Base-by-base conservation (phyloP, 2,888 invertebrate genomes). In the Sinentomon sp. region DNA sequence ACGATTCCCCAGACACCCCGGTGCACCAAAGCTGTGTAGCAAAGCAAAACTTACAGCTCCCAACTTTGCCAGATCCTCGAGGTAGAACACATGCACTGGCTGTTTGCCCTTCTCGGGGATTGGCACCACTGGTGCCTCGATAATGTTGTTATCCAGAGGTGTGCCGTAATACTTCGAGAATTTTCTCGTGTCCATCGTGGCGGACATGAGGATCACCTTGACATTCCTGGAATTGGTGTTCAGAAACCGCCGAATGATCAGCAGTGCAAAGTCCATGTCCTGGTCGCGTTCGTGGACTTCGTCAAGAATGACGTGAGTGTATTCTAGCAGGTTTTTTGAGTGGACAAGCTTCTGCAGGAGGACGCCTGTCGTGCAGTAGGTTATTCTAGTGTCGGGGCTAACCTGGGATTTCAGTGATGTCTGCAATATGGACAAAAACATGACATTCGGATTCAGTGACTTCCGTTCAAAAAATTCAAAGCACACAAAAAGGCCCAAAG, bases 221-320 rank as follows among this genome's bases (percentile, higher is more conserved):
- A 68, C 66, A 36, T 59, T 53, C 1, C 57, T 53, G 0, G 70
- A 69, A 48, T 67, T 68, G 0, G 67, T 64, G 37, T 64, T 55
- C 18, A 82, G 54, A 28, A 85, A 60, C 44, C 72, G 75, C 39
- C 75, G 66, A 1, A 87, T 68, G 7, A 92, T 56, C 9, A 89
- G 58, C 16, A 92, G 52, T 2, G 80, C 55, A 49, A 92, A 83
- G 49, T 92, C 92, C 63, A 83, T 77, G 17, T 87, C 77, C 48
- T 78, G 71, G 43, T 77, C 76, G 23, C 92, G 61, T 53, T 92
- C 92, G 46, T 92, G 85, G 1, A 89, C 76, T 57, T 92, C 89
- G 49, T 89, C 89, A 6, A 92, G 57, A 37, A 89, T 68, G 23
- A 92, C 65, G 48, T 92, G 92, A 0, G 85, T 82, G 47, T 62